These are phyloP conservation scores for Leucophora obtusa DNA, from an alignment of 2,888 invertebrate species.

Conservation along the genomic window DNA sequence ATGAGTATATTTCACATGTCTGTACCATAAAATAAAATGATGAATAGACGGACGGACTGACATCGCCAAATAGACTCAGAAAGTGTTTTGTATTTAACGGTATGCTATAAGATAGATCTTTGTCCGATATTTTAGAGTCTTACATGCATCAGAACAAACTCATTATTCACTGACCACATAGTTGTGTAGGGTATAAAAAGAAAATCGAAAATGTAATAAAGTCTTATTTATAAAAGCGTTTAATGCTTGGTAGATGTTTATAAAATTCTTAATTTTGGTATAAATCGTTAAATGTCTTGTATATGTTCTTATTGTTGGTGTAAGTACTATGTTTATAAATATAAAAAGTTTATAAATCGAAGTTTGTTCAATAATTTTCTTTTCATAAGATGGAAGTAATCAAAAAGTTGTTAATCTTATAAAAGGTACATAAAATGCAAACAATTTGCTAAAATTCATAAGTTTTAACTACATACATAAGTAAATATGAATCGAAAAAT, in stretches of 20 bases:
- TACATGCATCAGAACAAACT: no score
- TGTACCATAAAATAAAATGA: no score
- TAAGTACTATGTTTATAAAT: background rate
- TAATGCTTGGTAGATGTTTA: conserved; percentile 41
- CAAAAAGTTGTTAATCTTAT: conserved; percentile 50
- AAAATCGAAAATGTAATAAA: conserved; percentile 37
- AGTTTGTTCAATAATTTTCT: conserved; percentile 28
- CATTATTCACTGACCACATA: no score
- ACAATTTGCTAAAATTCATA: background rate
- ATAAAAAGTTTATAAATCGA: background rate
- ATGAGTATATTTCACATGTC: no score
- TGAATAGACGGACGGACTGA: no score
- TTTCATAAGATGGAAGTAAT: conserved; percentile 42
- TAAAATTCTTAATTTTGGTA: conserved; percentile 38
- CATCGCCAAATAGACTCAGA: no score
- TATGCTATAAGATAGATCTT: no score
- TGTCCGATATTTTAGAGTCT: no score
- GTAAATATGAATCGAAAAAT: no score
- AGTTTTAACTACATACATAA: background rate
- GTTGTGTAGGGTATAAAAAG: no score
- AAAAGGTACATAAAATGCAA: conserved; percentile 23
- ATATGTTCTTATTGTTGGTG: no score
- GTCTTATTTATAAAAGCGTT: conserved; percentile 47
- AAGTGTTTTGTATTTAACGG: no score
- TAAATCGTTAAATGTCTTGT: conserved; percentile 19